Conservation (phyloP, 2,888 invertebrate species). For the Syrista parreyssii region DNA sequence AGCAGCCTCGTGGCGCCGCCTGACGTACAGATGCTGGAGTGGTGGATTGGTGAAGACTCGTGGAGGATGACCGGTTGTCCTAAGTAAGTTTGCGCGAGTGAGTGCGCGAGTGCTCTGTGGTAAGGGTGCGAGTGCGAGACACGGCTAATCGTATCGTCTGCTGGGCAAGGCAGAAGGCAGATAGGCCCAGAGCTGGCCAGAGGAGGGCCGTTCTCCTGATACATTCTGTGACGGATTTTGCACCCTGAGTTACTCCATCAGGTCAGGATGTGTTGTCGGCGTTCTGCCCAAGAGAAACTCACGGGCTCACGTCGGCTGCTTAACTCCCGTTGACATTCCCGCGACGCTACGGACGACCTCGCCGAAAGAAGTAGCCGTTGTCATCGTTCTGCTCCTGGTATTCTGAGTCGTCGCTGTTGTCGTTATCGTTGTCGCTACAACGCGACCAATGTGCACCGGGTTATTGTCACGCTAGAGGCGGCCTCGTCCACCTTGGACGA, state of each 20-base stretch:
- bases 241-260: not conserved
- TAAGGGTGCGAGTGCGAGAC: conserved; percentile 23
- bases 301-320: conserved; percentile 17
- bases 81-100: conserved; percentile 33
- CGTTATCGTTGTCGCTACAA: not conserved
- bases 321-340: conserved; percentile 15
- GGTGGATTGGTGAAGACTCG: conserved; percentile 21
- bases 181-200: conserved; percentile 24
- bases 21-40: conserved; percentile 19
- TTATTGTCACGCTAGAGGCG: conserved; percentile 4
- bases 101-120: conserved; percentile 10
- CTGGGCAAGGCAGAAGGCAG: conserved; percentile 24
- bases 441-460: not conserved
- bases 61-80: conserved; percentile 38
- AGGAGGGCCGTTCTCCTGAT: not conserved
- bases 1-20: conserved; percentile 33
- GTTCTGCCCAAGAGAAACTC: conserved; percentile 14
- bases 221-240: not conserved
- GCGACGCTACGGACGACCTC: not conserved
- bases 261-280: conserved; percentile 18
- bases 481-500: conserved; percentile 10
- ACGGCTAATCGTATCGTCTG: conserved; percentile 34
- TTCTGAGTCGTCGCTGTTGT: not conserved
- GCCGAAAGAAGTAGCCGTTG: not conserved
- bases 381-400: not conserved